Conservation (phyloP, 2,888 invertebrate genomes). For the Chrysolina haemoptera region DNA sequence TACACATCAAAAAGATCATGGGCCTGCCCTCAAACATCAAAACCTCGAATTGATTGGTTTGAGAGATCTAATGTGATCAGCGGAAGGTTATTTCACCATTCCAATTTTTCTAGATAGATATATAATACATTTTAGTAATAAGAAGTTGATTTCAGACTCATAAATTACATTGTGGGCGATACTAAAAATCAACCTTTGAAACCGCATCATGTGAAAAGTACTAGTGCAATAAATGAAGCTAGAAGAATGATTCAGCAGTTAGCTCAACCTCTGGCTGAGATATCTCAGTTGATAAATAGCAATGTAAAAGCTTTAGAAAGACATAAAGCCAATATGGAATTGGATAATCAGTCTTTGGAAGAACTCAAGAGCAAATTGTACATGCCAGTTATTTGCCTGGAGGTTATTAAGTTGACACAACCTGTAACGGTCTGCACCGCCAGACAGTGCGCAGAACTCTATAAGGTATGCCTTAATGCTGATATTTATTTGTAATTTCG, state of each 20-base stretch:
- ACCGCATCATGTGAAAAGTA: constrained; percentile 62
- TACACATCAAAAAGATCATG: too few relatives aligned
- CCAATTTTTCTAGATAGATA: too few relatives aligned
- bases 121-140: too few relatives aligned
- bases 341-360: constrained; percentile 53
- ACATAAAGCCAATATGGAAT: constrained; percentile 53
- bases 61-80: too few relatives aligned
- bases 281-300: constrained; percentile 63
- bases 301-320: constrained; percentile 60
- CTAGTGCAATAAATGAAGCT: constrained; percentile 63
- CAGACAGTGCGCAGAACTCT: constrained; percentile 56
- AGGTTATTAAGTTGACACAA: constrained; percentile 56
- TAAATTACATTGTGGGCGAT: constrained; percentile 60
- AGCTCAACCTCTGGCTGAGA: constrained; percentile 64
- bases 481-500: background rate
- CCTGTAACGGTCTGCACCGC: constrained; percentile 64
- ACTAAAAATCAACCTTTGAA: constrained; percentile 50
- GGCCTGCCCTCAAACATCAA: too few relatives aligned
- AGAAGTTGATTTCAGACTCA: constrained; percentile 53
- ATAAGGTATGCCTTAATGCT: constrained; percentile 43
- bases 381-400: constrained; percentile 60
- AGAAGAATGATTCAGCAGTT: constrained; percentile 63
- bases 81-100: too few relatives aligned
- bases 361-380: constrained; percentile 61
- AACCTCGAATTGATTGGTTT: too few relatives aligned